These are phyloP conservation scores for Andricus curvator DNA, from an alignment of 2,888 invertebrate species.

Conservation along the genomic window DNA sequence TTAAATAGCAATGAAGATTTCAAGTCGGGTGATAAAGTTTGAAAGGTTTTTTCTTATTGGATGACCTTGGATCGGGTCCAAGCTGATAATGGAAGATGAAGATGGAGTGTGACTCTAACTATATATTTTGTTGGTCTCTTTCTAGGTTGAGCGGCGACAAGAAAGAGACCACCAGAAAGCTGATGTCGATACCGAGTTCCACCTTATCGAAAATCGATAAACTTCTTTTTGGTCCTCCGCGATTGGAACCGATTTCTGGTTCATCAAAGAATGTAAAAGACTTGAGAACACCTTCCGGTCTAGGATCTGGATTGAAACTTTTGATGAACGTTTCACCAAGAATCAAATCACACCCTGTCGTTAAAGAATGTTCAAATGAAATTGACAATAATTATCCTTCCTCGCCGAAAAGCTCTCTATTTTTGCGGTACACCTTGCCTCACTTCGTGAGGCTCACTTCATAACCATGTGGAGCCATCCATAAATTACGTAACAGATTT, in stretches of 20 bases:
- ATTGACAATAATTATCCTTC: constrained; percentile 35
- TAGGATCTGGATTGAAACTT: constrained; percentile 18
- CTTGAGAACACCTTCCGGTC: constrained; percentile 2
- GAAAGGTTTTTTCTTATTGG: background rate
- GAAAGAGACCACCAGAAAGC: constrained; percentile 35
- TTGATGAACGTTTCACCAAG: constrained; percentile 16
- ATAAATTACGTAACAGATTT: too few species aligned
- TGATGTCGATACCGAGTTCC: background rate
- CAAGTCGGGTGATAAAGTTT: background rate
- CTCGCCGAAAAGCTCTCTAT: background rate
- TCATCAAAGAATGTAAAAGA: constrained; percentile 19
- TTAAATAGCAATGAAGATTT: background rate
- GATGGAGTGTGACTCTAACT: constrained; percentile 17
- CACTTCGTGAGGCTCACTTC: too few species aligned
- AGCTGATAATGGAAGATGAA: constrained; percentile 7
- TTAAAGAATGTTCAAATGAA: constrained; percentile 43
- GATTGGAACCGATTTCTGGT: constrained; percentile 41
- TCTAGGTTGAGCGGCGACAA: constrained; percentile 29
- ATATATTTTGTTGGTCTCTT: constrained; percentile 34
- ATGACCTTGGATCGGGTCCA: constrained; percentile 23
- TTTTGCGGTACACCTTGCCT: constrained; percentile 2
- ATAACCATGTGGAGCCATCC: background rate
- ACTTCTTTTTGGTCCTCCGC: constrained; percentile 43
- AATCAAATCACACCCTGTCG: constrained; percentile 38
- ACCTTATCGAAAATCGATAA: constrained; percentile 48